Conservation (phyloP, 2,888 invertebrate genomes). For the Rhagophthalmus giganteus region DNA sequence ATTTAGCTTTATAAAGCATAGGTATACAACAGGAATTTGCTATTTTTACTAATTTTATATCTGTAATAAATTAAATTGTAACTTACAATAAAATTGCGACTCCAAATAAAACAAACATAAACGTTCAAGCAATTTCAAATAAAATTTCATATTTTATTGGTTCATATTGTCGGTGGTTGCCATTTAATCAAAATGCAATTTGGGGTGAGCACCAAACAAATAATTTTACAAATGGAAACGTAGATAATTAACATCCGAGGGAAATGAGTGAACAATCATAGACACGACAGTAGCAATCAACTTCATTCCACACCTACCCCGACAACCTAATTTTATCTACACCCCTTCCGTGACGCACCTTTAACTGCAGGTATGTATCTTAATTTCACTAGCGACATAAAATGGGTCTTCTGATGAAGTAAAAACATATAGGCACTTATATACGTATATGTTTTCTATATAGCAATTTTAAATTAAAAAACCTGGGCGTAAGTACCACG, state of each 20-base stretch:
- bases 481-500: too few species aligned
- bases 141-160: slow-evolving; percentile 18
- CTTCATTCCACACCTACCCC: slow-evolving; percentile 20
- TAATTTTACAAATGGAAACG: slow-evolving; percentile 25
- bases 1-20: too few species aligned
- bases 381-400: too few species aligned
- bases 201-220: slow-evolving; percentile 15
- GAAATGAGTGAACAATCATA: slow-evolving; percentile 25
- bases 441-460: too few species aligned
- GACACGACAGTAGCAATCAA: slow-evolving; percentile 24
- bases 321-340: slow-evolving; percentile 18
- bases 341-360: slow-evolving; percentile 14
- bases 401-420: too few species aligned
- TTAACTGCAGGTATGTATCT: slow-evolving; percentile 14
- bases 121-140: slow-evolving; percentile 4
- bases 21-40: too few species aligned
- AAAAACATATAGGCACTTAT: too few species aligned
- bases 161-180: slow-evolving; percentile 11
- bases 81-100: background rate
- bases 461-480: too few species aligned
- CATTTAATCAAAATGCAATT: slow-evolving; percentile 23
- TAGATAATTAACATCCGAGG: slow-evolving; percentile 25
- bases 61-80: too few species aligned
- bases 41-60: too few species aligned
- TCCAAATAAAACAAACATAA: background rate